Base-by-base conservation (phyloP, 1,140 invertebrate species). In the Drosophila paulistorum region DNA sequence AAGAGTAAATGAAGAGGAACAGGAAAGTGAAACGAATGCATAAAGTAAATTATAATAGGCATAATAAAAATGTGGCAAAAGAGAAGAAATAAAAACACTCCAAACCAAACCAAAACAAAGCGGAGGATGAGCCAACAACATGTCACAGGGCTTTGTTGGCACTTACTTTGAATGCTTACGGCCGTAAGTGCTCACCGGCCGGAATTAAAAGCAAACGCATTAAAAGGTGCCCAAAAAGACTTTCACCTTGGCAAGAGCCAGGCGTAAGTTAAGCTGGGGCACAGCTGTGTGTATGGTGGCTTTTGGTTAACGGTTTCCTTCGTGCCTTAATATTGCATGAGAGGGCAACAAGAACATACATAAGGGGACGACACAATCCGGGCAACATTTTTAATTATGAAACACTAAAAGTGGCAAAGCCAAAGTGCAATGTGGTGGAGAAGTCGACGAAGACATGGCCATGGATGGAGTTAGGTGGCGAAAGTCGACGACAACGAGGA, bases 381-480 rank as follows among this genome's bases (percentile, higher is more conserved):
- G 77, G 84, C 77, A 90, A 91, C 90, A 83, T 91, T 91, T 91
- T 91, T 91, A 91, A 91, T 91, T 91, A 91, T 91, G 83, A 90
- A 91, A 90, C 90, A 91, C 90, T 91, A 91, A 91, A 89, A 91
- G 90, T 91, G 83, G 90, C 82, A 90, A 91, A 91, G 83, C 83
- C 87, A 90, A 84, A 83, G 90, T 87, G 90, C 90, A 90, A 84
- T 86, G 79, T 77, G 82, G 61, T 63, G 64, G 57, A 73, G 67
- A 58, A 73, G 77, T 45, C 37, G 17, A 39, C 35, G 35, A 37
- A 41, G 17, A 61, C 41, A 17, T 20, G n/a, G 30, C 30, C 30
- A 13, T 39, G 37, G 37, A 60, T 41, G 41, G 23, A 59, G n/a
- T 60, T 23, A 62, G 62, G 55, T 33, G 51, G 35, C 61, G 71